Conservation (phyloP, 2,888 invertebrate species). For the Boloria euphrosyne region DNA sequence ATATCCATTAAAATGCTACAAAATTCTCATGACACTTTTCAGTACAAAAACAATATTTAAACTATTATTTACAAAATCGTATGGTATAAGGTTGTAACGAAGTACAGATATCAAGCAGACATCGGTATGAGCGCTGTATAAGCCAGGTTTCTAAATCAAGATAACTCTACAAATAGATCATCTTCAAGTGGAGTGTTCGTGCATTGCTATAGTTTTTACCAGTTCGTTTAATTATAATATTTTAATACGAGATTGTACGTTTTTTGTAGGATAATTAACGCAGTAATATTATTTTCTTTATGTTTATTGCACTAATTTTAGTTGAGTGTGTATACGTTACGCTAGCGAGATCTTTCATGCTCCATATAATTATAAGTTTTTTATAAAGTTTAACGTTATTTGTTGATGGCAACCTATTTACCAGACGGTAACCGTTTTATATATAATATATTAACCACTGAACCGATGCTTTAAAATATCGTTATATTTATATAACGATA, state of each 20-base stretch:
- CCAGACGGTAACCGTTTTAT: not conserved
- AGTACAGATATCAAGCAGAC: slow-evolving; percentile 21
- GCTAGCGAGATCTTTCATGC: slow-evolving; percentile 2
- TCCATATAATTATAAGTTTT: not conserved
- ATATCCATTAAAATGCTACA: too few species aligned
- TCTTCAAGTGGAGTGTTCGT: slow-evolving; percentile 45
- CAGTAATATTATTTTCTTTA: slow-evolving; percentile 4
- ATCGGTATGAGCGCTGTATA: slow-evolving; percentile 16
- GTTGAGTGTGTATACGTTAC: not conserved
- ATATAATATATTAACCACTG: slow-evolving; percentile 4
- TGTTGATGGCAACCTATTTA: too few species aligned
- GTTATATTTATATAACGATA: too few species aligned
- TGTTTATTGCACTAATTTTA: not conserved
- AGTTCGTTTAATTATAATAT: slow-evolving; percentile 24
- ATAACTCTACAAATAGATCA: slow-evolving; percentile 42
- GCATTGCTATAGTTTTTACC: slow-evolving; percentile 22
- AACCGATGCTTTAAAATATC: not conserved
- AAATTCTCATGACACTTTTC: too few species aligned
- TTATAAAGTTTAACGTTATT: too few species aligned
- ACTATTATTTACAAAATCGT: slow-evolving; percentile 12
- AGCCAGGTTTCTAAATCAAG: slow-evolving; percentile 43
- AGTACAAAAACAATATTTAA: not conserved
- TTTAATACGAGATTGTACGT: slow-evolving; percentile 15
- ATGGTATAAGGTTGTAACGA: slow-evolving; percentile 15
- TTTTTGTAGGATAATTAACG: slow-evolving; percentile 22